Evolutionary conservation across 2,888 invertebrate species (phyloP).

Genomic region (Patella caerulea): DNA sequence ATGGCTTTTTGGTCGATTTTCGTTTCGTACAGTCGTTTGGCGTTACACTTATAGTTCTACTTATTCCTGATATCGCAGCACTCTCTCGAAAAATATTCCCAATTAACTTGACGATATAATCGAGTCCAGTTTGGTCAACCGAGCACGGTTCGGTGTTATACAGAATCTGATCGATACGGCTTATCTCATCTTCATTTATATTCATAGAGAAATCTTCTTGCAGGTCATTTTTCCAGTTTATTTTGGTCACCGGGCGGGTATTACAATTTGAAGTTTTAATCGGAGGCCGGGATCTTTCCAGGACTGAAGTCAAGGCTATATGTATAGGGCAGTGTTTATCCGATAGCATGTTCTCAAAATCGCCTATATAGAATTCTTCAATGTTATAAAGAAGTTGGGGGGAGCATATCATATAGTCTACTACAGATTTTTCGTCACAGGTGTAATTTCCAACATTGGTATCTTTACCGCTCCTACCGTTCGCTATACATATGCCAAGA

Average conservation of each 20-base stretch:
- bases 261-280: neutral
- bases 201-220: neutral
- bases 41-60: neutral
- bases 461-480: neutral
- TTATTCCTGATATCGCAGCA: neutral
- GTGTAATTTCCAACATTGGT: neutral
- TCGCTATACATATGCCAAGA: neutral
- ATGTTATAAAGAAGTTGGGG: neutral
- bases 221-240: neutral
- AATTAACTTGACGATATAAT: neutral
- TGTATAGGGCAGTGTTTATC: neutral
- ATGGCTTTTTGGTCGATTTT: neutral
- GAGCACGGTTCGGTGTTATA: neutral
- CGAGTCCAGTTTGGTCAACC: neutral
- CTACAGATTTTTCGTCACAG: conserved; percentile 1
- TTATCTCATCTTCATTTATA: neutral
- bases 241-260: neutral
- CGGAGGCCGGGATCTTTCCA: neutral
- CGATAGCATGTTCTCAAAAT: neutral
- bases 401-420: neutral
- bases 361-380: neutral
- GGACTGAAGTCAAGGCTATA: neutral
- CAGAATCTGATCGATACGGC: neutral
- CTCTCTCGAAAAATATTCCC: neutral
- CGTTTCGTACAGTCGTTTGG: neutral